Evolutionary conservation across 1,140 invertebrate genomes (phyloP).

Genomic region (Sycobia sp.): DNA sequence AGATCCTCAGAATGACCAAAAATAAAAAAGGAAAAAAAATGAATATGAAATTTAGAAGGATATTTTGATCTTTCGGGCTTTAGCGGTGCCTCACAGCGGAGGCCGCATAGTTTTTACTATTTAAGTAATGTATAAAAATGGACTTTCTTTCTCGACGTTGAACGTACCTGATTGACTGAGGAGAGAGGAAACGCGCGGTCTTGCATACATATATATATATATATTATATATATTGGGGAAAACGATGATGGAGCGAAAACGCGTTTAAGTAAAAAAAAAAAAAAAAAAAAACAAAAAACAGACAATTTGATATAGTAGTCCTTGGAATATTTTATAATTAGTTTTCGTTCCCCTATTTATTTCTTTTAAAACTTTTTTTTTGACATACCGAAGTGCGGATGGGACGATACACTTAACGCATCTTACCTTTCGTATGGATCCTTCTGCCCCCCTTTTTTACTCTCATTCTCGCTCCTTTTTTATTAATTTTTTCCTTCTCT

Average conservation of each 20-base stretch:
- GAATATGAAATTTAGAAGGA: constrained; percentile 15
- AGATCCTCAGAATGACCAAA: constrained; percentile 24
- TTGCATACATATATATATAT: not conserved
- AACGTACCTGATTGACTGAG: constrained; percentile 58
- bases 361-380: constrained; percentile 31
- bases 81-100: not conserved
- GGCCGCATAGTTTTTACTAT: constrained; percentile 10
- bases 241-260: constrained; percentile 16
- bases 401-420: too few species aligned
- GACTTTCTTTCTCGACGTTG: constrained; percentile 47
- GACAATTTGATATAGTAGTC: too few species aligned
- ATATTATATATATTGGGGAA: too few species aligned
- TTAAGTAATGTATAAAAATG: constrained; percentile 5
- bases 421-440: too few species aligned
- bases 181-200: constrained; percentile 34
- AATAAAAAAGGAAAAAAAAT: constrained; percentile 10
- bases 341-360: too few species aligned
- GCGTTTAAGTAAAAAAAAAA: too few species aligned
- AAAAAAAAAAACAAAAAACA: too few species aligned
- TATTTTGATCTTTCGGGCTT: constrained; percentile 12
- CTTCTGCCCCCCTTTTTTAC: constrained; percentile 17
- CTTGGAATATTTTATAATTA: too few species aligned
- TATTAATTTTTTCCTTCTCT: constrained; percentile 23
- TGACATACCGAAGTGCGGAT: not conserved
- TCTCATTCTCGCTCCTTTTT: constrained; percentile 25